Evolutionary conservation across 1,140 invertebrate species (phyloP).

Genomic region (Calliphora vicina): DNA sequence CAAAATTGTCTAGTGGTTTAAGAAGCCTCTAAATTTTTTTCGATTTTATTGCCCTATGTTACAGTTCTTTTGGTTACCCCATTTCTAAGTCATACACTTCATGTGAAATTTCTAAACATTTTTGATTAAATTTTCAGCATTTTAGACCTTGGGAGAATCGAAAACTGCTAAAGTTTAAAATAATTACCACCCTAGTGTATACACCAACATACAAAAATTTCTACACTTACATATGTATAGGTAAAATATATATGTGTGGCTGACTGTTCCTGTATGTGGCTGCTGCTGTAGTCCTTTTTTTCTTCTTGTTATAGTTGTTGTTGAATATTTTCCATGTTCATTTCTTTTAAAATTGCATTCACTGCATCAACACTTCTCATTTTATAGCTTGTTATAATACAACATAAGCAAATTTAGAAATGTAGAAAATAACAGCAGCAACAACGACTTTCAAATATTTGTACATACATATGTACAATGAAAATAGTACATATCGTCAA

Average conservation of each 20-base stretch:
- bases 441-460: not conserved
- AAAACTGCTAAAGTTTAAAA: too few species aligned
- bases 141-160: too few species aligned
- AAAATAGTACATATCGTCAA: too few species aligned
- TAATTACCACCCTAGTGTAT: too few species aligned
- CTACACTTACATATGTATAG: not conserved
- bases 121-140: too few species aligned
- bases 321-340: not conserved
- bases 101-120: too few species aligned
- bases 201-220: not conserved
- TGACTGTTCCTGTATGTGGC: not conserved
- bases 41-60: too few species aligned
- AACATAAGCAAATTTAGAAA: conserved; percentile 4
- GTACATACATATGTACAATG: too few species aligned
- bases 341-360: conserved; percentile 10
- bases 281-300: not conserved
- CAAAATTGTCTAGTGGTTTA: too few species aligned
- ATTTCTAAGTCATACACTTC: too few species aligned
- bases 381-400: not conserved
- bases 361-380: conserved; percentile 1
- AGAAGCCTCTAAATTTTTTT: too few species aligned
- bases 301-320: not conserved
- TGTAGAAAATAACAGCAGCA: not conserved
- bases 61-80: too few species aligned
- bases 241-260: not conserved